These are phyloP conservation scores for Luffia ferchaultella DNA, from an alignment of 2,888 invertebrate genomes.

Conservation along the genomic window DNA sequence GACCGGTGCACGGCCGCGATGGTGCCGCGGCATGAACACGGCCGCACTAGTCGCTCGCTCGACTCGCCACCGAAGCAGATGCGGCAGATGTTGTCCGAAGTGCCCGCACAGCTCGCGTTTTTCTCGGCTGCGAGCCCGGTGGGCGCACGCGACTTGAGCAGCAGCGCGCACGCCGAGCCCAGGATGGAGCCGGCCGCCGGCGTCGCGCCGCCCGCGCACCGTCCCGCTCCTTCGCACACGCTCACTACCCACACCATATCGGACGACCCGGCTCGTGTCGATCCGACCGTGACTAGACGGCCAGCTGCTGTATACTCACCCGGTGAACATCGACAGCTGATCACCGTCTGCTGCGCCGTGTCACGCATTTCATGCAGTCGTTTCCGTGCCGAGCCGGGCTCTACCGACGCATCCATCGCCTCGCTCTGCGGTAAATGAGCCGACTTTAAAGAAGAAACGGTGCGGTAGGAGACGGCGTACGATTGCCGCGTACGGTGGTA, in stretches of 20 bases:
- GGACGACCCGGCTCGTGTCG: background rate
- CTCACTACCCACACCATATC: constrained; percentile 9
- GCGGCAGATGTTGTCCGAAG: constrained; percentile 49
- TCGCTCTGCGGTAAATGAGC: no score
- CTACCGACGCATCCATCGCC: no score
- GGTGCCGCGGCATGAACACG: constrained; percentile 55
- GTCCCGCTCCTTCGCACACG: constrained; percentile 28
- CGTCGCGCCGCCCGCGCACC: constrained; percentile 38
- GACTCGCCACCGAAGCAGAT: constrained; percentile 59
- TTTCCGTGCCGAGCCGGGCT: background rate
- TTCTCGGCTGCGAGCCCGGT: background rate
- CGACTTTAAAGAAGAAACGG: background rate
- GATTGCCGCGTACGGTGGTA: no score
- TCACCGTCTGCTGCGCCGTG: constrained; percentile 48
- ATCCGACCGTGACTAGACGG: background rate
- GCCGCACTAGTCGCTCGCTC: constrained; percentile 51
- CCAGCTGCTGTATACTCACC: constrained; percentile 19
- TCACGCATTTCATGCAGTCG: constrained; percentile 29
- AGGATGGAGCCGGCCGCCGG: constrained; percentile 40
- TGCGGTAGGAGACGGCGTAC: no score
- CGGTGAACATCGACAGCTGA: constrained; percentile 38
- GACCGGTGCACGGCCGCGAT: constrained; percentile 55
- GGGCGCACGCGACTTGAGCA: constrained; percentile 36
- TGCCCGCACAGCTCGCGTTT: constrained; percentile 12
- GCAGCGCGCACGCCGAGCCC: constrained; percentile 49